Percentiles rank a stretch among this genome's conserved stretches.
Evolutionary conservation across 2,113 vertebrate species (phyloP).

Genomic region (Tauraco erythrolophus): DNA sequence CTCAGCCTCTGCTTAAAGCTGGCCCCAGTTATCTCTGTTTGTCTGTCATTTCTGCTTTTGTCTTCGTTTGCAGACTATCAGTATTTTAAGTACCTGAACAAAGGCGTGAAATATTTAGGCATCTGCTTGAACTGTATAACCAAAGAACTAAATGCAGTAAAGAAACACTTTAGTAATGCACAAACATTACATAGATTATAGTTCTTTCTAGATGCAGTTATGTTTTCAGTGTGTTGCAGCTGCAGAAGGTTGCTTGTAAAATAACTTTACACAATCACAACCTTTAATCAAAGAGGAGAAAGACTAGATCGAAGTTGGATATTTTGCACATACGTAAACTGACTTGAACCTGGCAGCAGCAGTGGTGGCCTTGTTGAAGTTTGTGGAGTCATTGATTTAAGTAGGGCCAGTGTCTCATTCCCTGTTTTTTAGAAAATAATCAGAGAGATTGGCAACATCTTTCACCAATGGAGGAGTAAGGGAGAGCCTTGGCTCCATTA

Average conservation of each 20-base stretch:
- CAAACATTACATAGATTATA: not conserved
- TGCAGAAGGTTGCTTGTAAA: not conserved
- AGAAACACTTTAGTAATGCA: not conserved
- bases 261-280: not conserved
- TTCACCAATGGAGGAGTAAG: not conserved
- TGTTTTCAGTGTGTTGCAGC: not conserved
- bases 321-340: not conserved
- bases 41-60: not conserved
- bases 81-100: not conserved
- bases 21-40: not conserved
- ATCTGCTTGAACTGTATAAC: not conserved
- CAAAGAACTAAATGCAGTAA: not conserved
- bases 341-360: not conserved
- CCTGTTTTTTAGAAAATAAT: not conserved
- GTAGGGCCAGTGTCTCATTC: not conserved
- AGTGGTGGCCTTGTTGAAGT: not conserved
- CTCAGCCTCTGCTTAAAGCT: not conserved
- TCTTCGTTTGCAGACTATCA: not conserved
- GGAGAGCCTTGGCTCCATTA: not conserved
- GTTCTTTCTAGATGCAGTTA: not conserved
- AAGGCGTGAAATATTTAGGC: not conserved
- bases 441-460: not conserved
- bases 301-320: not conserved
- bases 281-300: not conserved
- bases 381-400: not conserved